A percentile compares a stretch with the other conserved stretches of the same genome.
Evolutionary conservation across 2,888 invertebrate genomes (phyloP).

Genomic region (Erebia epiphron): DNA sequence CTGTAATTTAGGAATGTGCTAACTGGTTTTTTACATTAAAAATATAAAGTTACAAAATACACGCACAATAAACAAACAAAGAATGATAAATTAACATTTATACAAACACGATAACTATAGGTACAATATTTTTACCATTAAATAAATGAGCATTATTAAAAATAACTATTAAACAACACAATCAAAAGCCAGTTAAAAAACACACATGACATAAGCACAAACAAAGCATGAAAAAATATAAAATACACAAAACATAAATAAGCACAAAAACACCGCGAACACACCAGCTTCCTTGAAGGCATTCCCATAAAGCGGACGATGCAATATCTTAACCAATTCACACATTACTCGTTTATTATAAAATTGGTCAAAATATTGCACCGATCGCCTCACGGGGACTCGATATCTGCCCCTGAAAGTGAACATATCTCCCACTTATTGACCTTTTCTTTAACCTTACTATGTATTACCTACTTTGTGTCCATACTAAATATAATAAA

Average conservation of each 20-base stretch:
- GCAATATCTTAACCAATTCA: conserved; percentile 84
- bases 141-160: not conserved
- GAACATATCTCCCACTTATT: conserved; percentile 1
- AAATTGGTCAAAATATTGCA: conserved; percentile 83
- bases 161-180: not conserved
- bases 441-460: conserved; percentile 1
- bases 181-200: conserved; percentile 16
- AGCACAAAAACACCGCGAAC: conserved; percentile 37
- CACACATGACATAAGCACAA: conserved; percentile 7
- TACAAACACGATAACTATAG: not conserved
- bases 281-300: conserved; percentile 51
- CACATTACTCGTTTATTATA: conserved; percentile 52
- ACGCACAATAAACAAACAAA: too few relatives aligned
- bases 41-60: too few relatives aligned
- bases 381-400: conserved; percentile 70
- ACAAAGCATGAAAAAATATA: conserved; percentile 33
- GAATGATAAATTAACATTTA: not conserved
- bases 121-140: not conserved
- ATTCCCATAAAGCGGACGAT: conserved; percentile 74
- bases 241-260: conserved; percentile 35
- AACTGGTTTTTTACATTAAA: too few relatives aligned
- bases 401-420: conserved; percentile 32
- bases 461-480: too few relatives aligned
- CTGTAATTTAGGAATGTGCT: too few relatives aligned
- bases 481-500: too few relatives aligned